A percentile compares a stretch with the other conserved stretches of the same genome.
These are phyloP conservation scores for Deilephila elpenor DNA, from an alignment of 2,888 invertebrate genomes.

Conservation along the genomic window DNA sequence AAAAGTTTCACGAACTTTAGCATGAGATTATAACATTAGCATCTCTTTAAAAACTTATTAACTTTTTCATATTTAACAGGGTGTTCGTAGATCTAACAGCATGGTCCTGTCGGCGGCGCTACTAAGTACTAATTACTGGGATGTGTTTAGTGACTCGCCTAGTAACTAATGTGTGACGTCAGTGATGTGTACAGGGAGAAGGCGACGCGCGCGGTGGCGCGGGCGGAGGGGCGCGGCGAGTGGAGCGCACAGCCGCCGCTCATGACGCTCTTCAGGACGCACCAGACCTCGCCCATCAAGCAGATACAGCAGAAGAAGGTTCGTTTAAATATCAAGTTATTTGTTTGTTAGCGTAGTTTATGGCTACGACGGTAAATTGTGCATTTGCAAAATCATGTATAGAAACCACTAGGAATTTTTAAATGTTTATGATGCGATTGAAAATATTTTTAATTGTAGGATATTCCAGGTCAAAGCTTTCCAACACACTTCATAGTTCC, in stretches of 20 bases:
- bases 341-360: too few species aligned
- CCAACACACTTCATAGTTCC: too few species aligned
- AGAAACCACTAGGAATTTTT: too few species aligned
- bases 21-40: not conserved
- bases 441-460: too few species aligned
- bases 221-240: conserved; percentile 57
- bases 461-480: too few species aligned
- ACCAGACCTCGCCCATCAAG: conserved; percentile 87
- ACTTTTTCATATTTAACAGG: conserved; percentile 22
- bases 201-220: conserved; percentile 61
- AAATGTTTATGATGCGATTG: too few species aligned
- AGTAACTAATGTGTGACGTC: conserved; percentile 51
- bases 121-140: conserved; percentile 23
- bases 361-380: too few species aligned
- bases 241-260: conserved; percentile 92
- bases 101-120: conserved; percentile 24
- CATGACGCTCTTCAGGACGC: conserved; percentile 90
- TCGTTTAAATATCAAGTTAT: not conserved
- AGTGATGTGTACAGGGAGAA: conserved; percentile 81
- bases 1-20: not conserved
- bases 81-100: conserved; percentile 23
- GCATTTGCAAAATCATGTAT: too few species aligned
- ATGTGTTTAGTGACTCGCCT: not conserved
- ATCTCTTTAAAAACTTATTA: not conserved
- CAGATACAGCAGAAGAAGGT: conserved; percentile 88